A percentile compares a stretch with the other conserved stretches of the same genome.
phyloP scores from a whole-genome alignment of 92 coral and sea anemone species.

The Heliopora coerulea region DNA sequence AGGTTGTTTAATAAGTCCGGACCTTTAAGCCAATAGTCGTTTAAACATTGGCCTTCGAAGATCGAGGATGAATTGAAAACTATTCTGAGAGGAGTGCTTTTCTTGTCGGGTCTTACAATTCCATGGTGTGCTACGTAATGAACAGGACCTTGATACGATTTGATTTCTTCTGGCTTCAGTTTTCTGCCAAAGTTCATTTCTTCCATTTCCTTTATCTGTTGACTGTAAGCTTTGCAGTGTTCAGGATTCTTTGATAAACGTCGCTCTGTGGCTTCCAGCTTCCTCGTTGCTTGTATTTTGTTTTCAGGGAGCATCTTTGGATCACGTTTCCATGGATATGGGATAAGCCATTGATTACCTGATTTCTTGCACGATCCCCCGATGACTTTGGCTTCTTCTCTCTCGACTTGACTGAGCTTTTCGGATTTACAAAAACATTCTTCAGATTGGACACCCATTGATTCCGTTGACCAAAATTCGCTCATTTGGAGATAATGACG shows the following conservation, averaged over 20 bases:
- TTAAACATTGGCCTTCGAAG: conserved; percentile 54
- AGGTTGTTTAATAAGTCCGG: conserved; percentile 51
- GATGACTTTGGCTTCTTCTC: conserved; percentile 42
- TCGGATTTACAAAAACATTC: conserved; percentile 41
- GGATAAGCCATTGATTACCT: conserved; percentile 22
- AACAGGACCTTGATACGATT: conserved; percentile 54
- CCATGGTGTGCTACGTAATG: conserved; percentile 63
- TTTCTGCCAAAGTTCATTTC: conserved; percentile 41
- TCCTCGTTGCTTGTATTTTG: conserved; percentile 38
- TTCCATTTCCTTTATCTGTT: conserved; percentile 44
- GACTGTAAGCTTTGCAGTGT: conserved; percentile 39
- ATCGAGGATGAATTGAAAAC: conserved; percentile 57
- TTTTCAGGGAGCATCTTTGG: conserved; percentile 35
- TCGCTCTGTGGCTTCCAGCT: conserved; percentile 42
- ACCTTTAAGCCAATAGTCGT: conserved; percentile 61
- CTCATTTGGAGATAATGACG: conserved; percentile 40
- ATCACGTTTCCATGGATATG: conserved; percentile 26
- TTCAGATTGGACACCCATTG: conserved; percentile 38
- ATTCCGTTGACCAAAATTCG: conserved; percentile 48
- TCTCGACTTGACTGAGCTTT: conserved; percentile 50
- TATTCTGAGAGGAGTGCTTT: conserved; percentile 61
- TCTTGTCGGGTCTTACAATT: conserved; percentile 55
- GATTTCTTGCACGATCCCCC: conserved; percentile 15
- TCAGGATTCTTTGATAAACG: conserved; percentile 32
- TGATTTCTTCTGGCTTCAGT: conserved; percentile 38